Evolutionary conservation across 2,797 vertebrate genomes (phyloP).

Genomic region (Melanotaenia maccullochi): DNA sequence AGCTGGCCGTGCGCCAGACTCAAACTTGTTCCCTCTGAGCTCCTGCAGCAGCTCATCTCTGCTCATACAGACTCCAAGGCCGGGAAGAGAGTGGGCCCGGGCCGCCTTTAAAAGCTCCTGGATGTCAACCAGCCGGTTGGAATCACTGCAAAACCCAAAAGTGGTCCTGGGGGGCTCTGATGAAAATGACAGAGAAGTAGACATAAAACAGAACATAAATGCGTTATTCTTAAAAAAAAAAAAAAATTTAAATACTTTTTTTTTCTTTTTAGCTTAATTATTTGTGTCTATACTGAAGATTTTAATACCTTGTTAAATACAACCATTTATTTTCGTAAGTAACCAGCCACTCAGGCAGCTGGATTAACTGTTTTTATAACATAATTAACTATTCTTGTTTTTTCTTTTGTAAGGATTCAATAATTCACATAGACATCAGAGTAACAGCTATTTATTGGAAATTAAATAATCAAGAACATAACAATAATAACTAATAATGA

Average conservation of each 20-base stretch:
- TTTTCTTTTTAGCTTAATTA: neutral
- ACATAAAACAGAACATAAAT: neutral
- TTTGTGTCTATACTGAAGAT: neutral
- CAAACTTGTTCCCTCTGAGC: slow-evolving; percentile 52
- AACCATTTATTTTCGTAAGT: neutral
- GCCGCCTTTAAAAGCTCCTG: slow-evolving; percentile 83
- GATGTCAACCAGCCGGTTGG: slow-evolving; percentile 84
- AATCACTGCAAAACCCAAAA: slow-evolving; percentile 86
- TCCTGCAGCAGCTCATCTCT: slow-evolving; percentile 83
- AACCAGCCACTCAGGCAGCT: neutral
- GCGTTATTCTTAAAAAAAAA: neutral
- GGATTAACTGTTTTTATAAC: neutral
- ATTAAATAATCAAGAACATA: too few species aligned
- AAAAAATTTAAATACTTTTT: neutral
- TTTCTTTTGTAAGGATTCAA: neutral
- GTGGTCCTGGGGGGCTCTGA: slow-evolving; percentile 73
- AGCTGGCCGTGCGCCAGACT: slow-evolving; percentile 14
- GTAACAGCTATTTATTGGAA: neutral
- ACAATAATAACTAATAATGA: neutral
- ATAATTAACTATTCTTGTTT: neutral
- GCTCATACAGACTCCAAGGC: slow-evolving; percentile 85
- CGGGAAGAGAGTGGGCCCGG: slow-evolving; percentile 84
- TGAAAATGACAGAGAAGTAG: neutral
- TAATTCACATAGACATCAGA: neutral
- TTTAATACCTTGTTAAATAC: neutral